Base-by-base conservation (phyloP, 2,797 vertebrate genomes). In the Emys orbicularis region DNA sequence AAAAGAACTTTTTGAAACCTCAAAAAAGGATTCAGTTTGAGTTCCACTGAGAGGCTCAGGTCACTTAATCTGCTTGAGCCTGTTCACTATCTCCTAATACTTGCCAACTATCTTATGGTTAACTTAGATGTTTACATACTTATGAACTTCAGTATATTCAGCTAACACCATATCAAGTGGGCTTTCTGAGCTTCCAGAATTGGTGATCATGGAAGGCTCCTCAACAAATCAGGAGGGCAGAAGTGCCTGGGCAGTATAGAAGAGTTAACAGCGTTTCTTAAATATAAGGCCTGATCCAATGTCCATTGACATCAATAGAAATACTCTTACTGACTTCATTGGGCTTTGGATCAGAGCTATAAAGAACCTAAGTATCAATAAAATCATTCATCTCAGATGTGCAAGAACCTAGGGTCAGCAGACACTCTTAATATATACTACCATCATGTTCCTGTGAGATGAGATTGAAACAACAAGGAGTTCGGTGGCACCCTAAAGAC, bases 261-360 rank as follows among this genome's bases (percentile, higher is more conserved):
- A 92, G 65, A 59, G 0, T 41, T 57, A 49, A 12, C 68, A 81
- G 81, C 16, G 1, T 65, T n/a, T 68, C 8, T n/a, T 68, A 68
- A n/a, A 68, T 37, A 68, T n/a, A 85, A 76, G 27, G 1, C 12
- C 29, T 4, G 34, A 21, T 76, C 41, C 9, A 88, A 25, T 74
- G 25, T 31, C 41, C 52, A 86, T 25, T 87, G 8, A 41, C 90
- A 12, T 76, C 10, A 79, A 52, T 68, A 3, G 59, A 84, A 29
- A 77, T 15, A 83, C 49, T 76, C 2, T 87, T 93, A 76, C 94
- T 91, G 9, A 10, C 21, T 90, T 93, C 76, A 84, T 84, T 86
- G 41, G 4, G 8, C 7, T n/a, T 5, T 6, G 13, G 12, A 89
- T 12, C 6, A 94, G 13, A 90, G 4, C 8, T 27, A 29, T 9